These are phyloP conservation scores for Epinephelus coioides DNA, from an alignment of 2,797 vertebrate species.

Conservation along the genomic window DNA sequence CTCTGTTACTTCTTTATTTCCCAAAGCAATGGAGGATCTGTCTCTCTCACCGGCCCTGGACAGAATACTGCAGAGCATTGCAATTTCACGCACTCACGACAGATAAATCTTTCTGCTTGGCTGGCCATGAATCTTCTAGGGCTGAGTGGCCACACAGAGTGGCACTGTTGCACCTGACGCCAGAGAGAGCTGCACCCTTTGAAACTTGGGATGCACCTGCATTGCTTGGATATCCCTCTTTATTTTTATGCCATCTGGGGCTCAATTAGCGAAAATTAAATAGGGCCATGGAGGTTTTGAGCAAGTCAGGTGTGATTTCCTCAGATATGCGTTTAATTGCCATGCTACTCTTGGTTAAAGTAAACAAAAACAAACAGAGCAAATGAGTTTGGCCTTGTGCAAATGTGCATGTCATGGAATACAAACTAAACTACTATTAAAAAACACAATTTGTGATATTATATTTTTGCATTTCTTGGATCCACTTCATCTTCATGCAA, in stretches of 20 bases:
- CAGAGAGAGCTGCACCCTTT: slow-evolving; percentile 39
- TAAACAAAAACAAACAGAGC: neutral
- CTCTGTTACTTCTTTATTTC: slow-evolving; percentile 61
- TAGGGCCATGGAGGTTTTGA: neutral
- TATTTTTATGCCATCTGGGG: slow-evolving; percentile 1
- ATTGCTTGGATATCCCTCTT: slow-evolving; percentile 1
- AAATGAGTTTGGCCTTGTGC: neutral
- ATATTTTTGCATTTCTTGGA: neutral
- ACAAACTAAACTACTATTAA: neutral
- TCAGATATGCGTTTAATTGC: slow-evolving; percentile 3
- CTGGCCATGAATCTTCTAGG: slow-evolving; percentile 67
- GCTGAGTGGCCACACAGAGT: slow-evolving; percentile 64
- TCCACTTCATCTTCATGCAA: slow-evolving; percentile 1
- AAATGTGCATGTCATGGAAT: neutral
- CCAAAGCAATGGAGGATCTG: slow-evolving; percentile 51
- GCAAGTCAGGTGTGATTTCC: slow-evolving; percentile 7
- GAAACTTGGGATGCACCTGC: slow-evolving; percentile 48
- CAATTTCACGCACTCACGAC: slow-evolving; percentile 72
- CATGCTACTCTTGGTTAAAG: neutral
- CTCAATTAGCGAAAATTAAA: slow-evolving; percentile 6
- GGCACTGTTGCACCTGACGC: slow-evolving; percentile 64
- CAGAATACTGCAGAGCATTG: slow-evolving; percentile 71
- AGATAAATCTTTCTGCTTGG: slow-evolving; percentile 76
- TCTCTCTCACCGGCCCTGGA: slow-evolving; percentile 57
- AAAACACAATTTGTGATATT: neutral